Conservation (phyloP, 2,888 invertebrate genomes). For the Ecdyonurus torrentis region DNA sequence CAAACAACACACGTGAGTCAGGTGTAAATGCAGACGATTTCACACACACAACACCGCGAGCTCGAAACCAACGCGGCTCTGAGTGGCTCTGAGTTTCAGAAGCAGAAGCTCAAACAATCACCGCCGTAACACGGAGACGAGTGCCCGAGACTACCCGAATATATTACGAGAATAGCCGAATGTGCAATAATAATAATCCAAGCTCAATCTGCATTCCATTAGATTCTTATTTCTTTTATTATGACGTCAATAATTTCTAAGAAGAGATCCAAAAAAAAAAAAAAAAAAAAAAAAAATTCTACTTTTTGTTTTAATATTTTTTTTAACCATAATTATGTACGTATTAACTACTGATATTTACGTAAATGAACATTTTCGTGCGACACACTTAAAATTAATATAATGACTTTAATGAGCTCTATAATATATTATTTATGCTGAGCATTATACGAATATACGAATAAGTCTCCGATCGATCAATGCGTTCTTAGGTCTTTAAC, state of each 20-base stretch:
- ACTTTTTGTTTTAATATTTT: not conserved
- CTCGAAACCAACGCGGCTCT: not conserved
- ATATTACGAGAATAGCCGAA: not conserved
- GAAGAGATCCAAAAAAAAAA: no score
- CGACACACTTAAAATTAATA: no score
- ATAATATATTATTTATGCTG: no score
- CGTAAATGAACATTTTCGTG: no score
- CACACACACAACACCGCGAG: not conserved
- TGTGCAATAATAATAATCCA: not conserved
- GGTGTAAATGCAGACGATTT: not conserved
- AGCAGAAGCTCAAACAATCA: not conserved
- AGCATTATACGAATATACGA: no score
- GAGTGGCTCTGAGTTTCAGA: not conserved
- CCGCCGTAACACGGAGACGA: not conserved
- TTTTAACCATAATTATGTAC: no score
- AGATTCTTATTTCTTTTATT: not conserved
- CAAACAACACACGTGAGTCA: not conserved
- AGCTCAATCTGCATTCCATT: not conserved
- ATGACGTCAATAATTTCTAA: not conserved
- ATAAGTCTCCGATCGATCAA: no score
- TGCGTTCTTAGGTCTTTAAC: no score
- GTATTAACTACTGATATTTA: no score
- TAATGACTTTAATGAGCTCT: no score
- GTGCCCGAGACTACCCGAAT: not conserved
- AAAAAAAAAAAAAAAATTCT: no score